Percentiles rank a stretch among this genome's conserved stretches.
These are phyloP conservation scores for Otocyon megalotis DNA, from an alignment of 2,113 vertebrate species.

Conservation along the genomic window DNA sequence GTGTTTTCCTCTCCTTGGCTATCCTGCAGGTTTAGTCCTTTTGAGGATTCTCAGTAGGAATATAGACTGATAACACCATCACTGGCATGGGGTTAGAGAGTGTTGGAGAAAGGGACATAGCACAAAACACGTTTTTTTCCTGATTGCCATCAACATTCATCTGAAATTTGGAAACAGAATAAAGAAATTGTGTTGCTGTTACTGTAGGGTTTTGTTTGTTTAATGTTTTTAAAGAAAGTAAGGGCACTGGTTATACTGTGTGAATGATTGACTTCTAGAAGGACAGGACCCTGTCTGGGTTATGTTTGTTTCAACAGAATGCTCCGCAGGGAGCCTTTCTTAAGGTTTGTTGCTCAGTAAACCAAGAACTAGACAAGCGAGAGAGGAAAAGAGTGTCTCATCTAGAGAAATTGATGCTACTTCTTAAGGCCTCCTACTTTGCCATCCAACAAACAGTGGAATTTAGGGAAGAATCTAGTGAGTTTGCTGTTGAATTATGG, in stretches of 20 bases:
- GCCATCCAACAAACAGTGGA: background rate
- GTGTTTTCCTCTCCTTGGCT: background rate
- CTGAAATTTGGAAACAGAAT: background rate
- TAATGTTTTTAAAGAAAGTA: background rate
- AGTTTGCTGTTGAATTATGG: background rate
- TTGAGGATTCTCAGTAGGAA: background rate
- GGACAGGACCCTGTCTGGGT: background rate
- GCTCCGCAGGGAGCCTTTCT: background rate
- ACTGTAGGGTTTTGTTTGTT: background rate
- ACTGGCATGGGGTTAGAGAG: background rate
- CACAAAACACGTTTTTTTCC: background rate
- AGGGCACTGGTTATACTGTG: background rate
- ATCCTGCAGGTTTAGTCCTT: background rate
- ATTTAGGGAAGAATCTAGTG: background rate
- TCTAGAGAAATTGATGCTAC: background rate
- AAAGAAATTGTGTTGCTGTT: background rate
- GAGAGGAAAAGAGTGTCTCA: background rate
- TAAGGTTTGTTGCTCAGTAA: background rate
- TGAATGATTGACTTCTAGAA: background rate
- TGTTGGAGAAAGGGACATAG: background rate
- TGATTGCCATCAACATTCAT: background rate
- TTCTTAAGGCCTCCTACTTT: background rate
- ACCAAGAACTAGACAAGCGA: background rate
- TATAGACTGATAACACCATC: fast-evolving
- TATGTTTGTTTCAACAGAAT: background rate